Evolutionary conservation across 2,113 vertebrate species (phyloP), one percentile per base, ranked within the genome.

Genomic region (Halichoeres trimaculatus): DNA sequence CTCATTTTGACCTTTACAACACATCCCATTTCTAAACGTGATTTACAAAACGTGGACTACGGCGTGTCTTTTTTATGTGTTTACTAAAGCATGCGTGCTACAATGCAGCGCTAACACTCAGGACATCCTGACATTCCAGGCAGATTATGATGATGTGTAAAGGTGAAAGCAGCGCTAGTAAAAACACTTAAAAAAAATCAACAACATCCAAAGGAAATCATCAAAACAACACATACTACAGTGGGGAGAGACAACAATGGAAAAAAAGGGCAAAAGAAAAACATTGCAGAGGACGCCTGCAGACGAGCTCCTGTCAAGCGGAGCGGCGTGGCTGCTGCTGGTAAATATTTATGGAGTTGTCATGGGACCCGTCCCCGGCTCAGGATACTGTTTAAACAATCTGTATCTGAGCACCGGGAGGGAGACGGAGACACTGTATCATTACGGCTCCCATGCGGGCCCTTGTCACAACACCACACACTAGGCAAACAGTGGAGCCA

Each of bases 321-420:
- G 48, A 87, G 85, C 74, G 53, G 57, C 55, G 36, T 77, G 86
- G 74, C 81, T 81, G 83, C 78, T 70, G 81, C 78, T 59, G 77
- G 90, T 94, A 95, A 95, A 95, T 95, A 95, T 95, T 95, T 93
- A 87, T 89, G 71, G 80, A 91, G 94, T 95, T 93, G 94, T 93
- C 94, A 94, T 94, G 93, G 93, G 90, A 94, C 88, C 93, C 90
- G 84, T 91, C 86, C 85, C 80, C 75, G 61, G 87, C 88, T 88
- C 83, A 90, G 89, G 89, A 92, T 91, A 80, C 90, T 88, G 92
- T 93, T 94, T 91, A 93, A 94, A 94, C 94, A 93, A 90, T 91
- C 90, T 88, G 78, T 91, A 94, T 93, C 87, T 80, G 84, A 89
- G 87, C 85, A 87, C 57, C 57, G 8, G 81, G 82, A 88, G 87